These are phyloP conservation scores for Choristoneura rosaceana DNA, from an alignment of 2,888 invertebrate genomes.

Conservation along the genomic window DNA sequence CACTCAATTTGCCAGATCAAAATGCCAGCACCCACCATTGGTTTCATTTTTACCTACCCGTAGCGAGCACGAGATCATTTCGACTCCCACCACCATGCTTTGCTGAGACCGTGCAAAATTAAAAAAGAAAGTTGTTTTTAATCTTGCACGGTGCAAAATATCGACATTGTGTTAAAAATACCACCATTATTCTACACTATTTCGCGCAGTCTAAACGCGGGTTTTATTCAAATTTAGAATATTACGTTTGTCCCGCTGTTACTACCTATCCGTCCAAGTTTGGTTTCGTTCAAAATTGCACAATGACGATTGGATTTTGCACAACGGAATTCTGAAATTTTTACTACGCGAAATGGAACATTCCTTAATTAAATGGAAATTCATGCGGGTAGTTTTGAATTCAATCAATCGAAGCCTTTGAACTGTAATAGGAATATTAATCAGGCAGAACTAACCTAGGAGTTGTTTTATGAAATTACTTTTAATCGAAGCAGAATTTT, in stretches of 20 bases:
- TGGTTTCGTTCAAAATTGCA: conserved; percentile 18
- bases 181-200: conserved; percentile 31
- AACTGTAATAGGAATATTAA: conserved; percentile 1
- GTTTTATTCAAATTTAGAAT: conserved; percentile 59
- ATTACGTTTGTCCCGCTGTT: conserved; percentile 49
- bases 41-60: too few relatives aligned
- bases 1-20: too few relatives aligned
- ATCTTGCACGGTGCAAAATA: background rate
- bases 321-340: conserved; percentile 21
- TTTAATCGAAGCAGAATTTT: background rate
- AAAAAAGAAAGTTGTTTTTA: too few relatives aligned
- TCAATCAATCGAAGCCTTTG: conserved; percentile 19
- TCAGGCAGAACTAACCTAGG: background rate
- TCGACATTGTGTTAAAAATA: background rate
- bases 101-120: too few relatives aligned
- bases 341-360: conserved; percentile 12
- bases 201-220: conserved; percentile 50
- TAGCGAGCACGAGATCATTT: too few relatives aligned
- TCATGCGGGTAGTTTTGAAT: conserved; percentile 38
- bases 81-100: too few relatives aligned
- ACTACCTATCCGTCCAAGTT: conserved; percentile 44
- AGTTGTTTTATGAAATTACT: background rate
- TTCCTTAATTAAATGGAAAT: conserved; percentile 41
- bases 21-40: too few relatives aligned
- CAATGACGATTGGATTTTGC: conserved; percentile 29